These are phyloP conservation scores for Chlorospingus semifuscus DNA, from an alignment of 2,797 vertebrate genomes.

Conservation along the genomic window DNA sequence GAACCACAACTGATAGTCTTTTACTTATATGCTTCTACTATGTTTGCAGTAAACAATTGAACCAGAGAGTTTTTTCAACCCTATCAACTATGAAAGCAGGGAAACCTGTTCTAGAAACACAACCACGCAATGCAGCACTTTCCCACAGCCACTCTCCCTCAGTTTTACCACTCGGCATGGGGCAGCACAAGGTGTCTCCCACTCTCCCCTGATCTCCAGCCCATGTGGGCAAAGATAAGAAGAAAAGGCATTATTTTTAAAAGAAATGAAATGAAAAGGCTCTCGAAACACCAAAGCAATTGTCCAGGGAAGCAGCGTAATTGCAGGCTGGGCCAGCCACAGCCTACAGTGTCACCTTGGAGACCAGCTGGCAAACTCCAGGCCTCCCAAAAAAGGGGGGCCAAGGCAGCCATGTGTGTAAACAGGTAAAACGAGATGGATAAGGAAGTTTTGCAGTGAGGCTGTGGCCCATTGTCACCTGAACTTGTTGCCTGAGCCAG, in stretches of 20 bases:
- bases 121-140: neutral
- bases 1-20: neutral
- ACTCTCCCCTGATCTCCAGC: fast-evolving
- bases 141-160: fast-evolving
- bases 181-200: fast-evolving
- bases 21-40: neutral
- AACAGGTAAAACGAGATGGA: slow-evolving; percentile 4
- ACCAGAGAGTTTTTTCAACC: neutral
- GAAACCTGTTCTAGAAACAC: fast-evolving
- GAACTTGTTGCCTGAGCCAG: neutral
- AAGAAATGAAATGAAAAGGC: neutral
- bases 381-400: neutral
- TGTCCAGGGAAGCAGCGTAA: neutral
- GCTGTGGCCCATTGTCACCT: fast-evolving
- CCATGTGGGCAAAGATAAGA: fast-evolving
- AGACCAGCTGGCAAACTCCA: slow-evolving; percentile 66
- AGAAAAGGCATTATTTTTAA: neutral
- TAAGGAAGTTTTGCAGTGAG: neutral
- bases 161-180: fast-evolving
- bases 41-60: neutral
- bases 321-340: neutral
- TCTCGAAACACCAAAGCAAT: neutral
- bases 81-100: neutral
- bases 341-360: slow-evolving; percentile 53
- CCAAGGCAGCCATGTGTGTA: neutral